These are phyloP conservation scores for Rhynchotus rufescens DNA, from an alignment of 2,797 vertebrate species.

Conservation along the genomic window DNA sequence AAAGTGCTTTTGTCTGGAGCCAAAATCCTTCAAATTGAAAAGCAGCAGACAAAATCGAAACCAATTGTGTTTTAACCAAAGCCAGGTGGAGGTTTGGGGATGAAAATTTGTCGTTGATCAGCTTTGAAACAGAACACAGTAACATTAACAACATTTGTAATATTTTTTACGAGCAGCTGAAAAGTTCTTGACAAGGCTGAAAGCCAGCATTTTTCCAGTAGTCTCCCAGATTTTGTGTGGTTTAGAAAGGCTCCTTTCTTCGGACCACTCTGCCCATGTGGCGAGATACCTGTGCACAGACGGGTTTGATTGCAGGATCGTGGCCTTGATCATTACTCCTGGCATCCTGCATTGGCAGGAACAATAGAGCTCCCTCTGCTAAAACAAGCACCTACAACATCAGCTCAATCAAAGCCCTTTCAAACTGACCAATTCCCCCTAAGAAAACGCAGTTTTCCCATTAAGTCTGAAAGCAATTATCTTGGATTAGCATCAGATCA, in stretches of 20 bases:
- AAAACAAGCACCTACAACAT: constrained; percentile 22
- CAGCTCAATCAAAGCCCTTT: constrained; percentile 26
- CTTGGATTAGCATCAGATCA: constrained; percentile 79
- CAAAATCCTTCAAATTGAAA: neutral
- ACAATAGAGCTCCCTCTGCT: constrained; percentile 33
- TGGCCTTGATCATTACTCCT: constrained; percentile 6
- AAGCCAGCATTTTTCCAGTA: accelerated
- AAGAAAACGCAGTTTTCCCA: constrained; percentile 73
- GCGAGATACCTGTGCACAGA: neutral
- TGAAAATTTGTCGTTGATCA: neutral
- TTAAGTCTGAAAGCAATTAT: constrained; percentile 80
- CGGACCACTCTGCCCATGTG: neutral
- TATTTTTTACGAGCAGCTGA: neutral
- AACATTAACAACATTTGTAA: neutral
- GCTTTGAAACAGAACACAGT: neutral
- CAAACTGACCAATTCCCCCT: constrained; percentile 18
- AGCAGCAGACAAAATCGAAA: too few species aligned
- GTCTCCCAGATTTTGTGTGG: accelerated
- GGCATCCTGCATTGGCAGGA: neutral
- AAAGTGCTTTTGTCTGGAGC: neutral
- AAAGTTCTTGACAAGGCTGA: accelerated
- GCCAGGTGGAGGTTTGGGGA: neutral
- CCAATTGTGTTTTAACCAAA: neutral
- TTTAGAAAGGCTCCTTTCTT: neutral
- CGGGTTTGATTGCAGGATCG: neutral